phyloP scores from a whole-genome alignment of 2,888 invertebrate genomes.

The Trachelus stipa region DNA sequence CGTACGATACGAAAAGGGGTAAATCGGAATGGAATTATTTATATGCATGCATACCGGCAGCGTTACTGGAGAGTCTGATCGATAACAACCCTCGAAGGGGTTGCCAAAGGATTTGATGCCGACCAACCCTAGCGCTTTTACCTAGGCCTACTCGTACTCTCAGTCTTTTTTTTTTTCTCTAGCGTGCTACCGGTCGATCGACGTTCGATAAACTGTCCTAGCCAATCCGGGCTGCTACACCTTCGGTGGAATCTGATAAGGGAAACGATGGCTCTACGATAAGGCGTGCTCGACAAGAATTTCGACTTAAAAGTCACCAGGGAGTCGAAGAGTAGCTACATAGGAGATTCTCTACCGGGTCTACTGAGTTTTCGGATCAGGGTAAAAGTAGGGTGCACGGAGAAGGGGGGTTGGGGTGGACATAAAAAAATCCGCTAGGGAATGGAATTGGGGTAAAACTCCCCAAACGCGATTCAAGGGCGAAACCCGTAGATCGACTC shows the following conservation, averaged over 20 bases:
- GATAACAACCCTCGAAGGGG: constrained; percentile 5
- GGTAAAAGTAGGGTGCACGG: no score
- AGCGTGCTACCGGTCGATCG: not conserved
- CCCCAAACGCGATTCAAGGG: constrained; percentile 9
- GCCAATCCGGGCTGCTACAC: no score
- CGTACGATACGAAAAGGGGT: constrained; percentile 49
- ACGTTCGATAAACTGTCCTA: no score
- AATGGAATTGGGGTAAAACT: constrained; percentile 40
- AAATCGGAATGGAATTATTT: constrained; percentile 59
- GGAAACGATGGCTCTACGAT: no score
- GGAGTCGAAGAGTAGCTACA: not conserved
- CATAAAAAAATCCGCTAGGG: constrained; percentile 33
- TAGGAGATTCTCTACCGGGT: not conserved
- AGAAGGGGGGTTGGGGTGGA: not conserved
- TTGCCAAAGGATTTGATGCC: not conserved
- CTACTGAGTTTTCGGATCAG: not conserved
- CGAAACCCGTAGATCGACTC: constrained; percentile 43
- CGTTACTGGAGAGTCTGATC: not conserved
- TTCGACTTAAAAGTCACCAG: constrained; percentile 6
- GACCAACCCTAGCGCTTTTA: not conserved
- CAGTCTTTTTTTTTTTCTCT: not conserved
- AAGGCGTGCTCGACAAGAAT: not conserved
- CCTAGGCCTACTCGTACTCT: not conserved
- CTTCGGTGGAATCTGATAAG: no score
- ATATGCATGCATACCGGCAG: constrained; percentile 34